Conservation (phyloP, 2,797 vertebrate genomes). For the Sus cebifrons region DNA sequence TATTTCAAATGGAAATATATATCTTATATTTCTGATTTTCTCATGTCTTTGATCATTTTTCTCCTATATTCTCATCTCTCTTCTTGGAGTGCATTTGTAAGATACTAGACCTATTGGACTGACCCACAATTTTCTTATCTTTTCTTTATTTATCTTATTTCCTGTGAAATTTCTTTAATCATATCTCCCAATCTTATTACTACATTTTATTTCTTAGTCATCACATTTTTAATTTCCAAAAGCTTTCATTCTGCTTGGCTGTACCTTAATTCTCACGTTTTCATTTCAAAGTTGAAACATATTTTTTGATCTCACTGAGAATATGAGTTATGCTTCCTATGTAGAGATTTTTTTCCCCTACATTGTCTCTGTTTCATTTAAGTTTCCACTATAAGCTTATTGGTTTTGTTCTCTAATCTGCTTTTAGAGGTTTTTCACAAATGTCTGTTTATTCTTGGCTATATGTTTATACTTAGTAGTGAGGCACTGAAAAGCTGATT, state of each 20-base stretch:
- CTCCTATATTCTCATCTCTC: neutral
- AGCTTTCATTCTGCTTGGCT: neutral
- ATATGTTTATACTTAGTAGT: neutral
- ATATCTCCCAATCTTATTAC: neutral
- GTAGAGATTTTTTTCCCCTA: neutral
- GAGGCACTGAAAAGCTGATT: neutral
- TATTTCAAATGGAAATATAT: neutral
- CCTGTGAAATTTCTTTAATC: neutral
- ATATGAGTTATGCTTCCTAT: neutral
- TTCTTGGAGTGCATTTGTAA: neutral
- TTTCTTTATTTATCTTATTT: neutral
- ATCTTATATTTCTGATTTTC: neutral
- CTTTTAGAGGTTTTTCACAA: neutral
- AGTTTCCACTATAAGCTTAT: neutral
- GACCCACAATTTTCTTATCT: neutral
- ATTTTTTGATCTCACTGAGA: conserved; percentile 1
- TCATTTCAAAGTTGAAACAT: conserved; percentile 14
- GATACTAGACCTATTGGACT: neutral
- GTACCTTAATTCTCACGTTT: neutral
- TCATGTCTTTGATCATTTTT: neutral
- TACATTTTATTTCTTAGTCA: neutral
- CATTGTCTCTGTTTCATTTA: neutral
- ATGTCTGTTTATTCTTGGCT: neutral
- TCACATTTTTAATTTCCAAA: conserved; percentile 1
- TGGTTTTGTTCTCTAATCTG: neutral